Evolutionary conservation across 1,140 invertebrate genomes (phyloP), one percentile per base, ranked within the genome.

Genomic region (Eriosoma lanigerum): DNA sequence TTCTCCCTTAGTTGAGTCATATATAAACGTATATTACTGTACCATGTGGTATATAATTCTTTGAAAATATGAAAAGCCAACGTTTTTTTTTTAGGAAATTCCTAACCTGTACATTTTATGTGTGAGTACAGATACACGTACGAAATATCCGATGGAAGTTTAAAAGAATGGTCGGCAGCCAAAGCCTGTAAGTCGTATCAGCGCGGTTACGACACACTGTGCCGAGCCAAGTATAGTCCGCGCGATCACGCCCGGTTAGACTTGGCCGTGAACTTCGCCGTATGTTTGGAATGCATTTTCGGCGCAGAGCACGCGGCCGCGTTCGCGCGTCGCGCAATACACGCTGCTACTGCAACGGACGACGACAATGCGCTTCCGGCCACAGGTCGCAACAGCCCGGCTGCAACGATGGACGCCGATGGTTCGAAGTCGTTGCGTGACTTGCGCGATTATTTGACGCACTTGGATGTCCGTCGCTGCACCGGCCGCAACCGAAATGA

Each of bases 201-300:
- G 13, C 21, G n/a, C 21, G 38, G 5, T 44, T 68, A 24, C 38
- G 38, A 46, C 38, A 24, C 13, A 17, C 24, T 60, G 56, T 26
- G 24, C 32, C 19, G 10, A 19, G 19, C 32, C 15, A 13, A 17
- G 50, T 52, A 17, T 17, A 6, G 15, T 52, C 50, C 50, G 3
- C 50, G 3, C 15, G 50, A 52, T 6, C 13, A n/a, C 10, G 64
- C 24, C 21, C n/a, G 64, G 38, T 68, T 24, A 10, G 38, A 46
- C 64, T 46, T 46, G 38, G 13, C 64, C 64, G 21, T 68, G 64
- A 68, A 68, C 21, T 66, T 66, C n/a, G 21, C 62, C 32, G 32
- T 21, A 10, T 66, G 38, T 19, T 24, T 68, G 38, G 12, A 68
- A 44, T 10, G 64, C n/a, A 3, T 68, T 68, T 68, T 68, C 10